These are phyloP conservation scores for Pseudochirops cupreus DNA, from an alignment of 2,797 vertebrate genomes.

Conservation along the genomic window DNA sequence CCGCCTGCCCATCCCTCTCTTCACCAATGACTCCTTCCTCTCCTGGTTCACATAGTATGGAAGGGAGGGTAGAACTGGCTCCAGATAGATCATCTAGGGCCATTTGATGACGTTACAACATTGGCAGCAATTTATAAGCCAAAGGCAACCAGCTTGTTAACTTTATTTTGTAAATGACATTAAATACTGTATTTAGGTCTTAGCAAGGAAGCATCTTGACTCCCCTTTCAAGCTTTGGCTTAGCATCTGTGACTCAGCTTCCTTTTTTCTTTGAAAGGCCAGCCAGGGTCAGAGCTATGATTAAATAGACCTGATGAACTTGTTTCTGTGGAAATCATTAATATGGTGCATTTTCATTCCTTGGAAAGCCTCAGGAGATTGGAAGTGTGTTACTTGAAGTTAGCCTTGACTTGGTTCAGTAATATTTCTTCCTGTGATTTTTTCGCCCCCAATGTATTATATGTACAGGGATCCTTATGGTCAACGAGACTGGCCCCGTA, in stretches of 20 bases:
- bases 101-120: constrained; percentile 59
- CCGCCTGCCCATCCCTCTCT: not conserved
- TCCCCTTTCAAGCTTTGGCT: constrained; percentile 70
- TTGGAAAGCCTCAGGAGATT: constrained; percentile 13
- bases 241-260: constrained; percentile 67
- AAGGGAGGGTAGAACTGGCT: constrained; percentile 49
- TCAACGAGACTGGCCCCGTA: not conserved
- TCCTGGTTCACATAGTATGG: constrained; percentile 52
- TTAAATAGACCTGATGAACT: constrained; percentile 67
- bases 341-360: constrained; percentile 53
- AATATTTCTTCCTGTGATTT: constrained; percentile 16
- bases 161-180: constrained; percentile 65
- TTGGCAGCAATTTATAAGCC: constrained; percentile 61
- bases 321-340: constrained; percentile 77
- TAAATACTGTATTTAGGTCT: constrained; percentile 77
- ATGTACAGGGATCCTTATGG: not conserved
- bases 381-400: constrained; percentile 21
- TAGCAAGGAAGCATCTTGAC: constrained; percentile 69
- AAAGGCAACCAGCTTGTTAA: constrained; percentile 54
- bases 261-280: constrained; percentile 57
- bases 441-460: constrained; percentile 9
- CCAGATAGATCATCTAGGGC: constrained; percentile 47
- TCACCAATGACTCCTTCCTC: not conserved
- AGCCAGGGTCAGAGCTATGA: constrained; percentile 63
- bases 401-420: constrained; percentile 47